A percentile compares a stretch with the other conserved stretches of the same genome.
Conservation (phyloP, 2,113 vertebrate genomes). For the Chroicocephalus ridibundus region DNA sequence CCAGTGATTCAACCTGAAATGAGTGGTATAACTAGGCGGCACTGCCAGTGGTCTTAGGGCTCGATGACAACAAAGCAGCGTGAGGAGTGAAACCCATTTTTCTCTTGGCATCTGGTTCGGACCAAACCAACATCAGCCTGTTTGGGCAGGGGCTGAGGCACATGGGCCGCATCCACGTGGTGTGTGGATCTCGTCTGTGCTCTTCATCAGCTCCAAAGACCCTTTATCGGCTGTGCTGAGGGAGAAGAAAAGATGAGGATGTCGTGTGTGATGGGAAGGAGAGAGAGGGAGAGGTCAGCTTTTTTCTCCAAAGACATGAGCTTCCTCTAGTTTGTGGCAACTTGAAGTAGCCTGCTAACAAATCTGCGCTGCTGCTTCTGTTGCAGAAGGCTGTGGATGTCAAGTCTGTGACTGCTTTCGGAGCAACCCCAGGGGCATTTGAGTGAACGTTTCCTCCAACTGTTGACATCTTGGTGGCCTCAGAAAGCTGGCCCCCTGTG, state of each 20-base stretch:
- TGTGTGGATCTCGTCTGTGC: accelerated
- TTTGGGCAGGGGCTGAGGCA: neutral
- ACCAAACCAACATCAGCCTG: accelerated
- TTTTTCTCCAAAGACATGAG: neutral
- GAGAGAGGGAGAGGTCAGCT: neutral
- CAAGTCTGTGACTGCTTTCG: neutral
- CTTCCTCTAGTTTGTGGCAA: neutral
- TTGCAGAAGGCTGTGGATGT: neutral
- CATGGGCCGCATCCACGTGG: accelerated
- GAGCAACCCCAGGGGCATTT: neutral
- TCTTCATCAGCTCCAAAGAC: neutral
- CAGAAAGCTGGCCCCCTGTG: constrained; percentile 28
- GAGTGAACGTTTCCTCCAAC: neutral
- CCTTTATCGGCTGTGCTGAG: neutral
- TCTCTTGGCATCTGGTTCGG: neutral
- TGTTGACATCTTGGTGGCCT: constrained; percentile 48
- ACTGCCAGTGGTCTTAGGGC: neutral
- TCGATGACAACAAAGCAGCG: neutral
- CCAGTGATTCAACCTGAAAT: neutral
- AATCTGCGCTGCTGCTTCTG: neutral
- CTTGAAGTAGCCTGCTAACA: neutral
- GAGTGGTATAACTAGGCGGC: neutral
- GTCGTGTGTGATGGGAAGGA: neutral
- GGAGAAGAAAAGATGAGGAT: neutral
- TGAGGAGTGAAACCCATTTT: neutral